Evolutionary conservation across 2,888 invertebrate genomes (phyloP).

Genomic region (Thelaira solivaga): DNA sequence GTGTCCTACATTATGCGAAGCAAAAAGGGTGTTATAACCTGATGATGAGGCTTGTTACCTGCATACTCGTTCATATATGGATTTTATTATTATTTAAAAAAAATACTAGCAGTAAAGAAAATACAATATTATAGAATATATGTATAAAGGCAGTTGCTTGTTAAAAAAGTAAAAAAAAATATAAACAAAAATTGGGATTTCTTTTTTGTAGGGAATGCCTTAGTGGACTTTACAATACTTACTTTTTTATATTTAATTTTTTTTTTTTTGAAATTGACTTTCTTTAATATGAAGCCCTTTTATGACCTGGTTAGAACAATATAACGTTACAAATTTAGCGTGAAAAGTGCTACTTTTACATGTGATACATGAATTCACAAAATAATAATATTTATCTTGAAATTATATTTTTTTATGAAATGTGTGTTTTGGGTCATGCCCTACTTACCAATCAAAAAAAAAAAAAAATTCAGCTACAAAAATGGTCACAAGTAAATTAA

Average conservation of each 20-base stretch:
- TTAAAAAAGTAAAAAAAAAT: no score
- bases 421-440: conserved; percentile 43
- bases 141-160: no score
- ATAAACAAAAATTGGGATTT: neutral
- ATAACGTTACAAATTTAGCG: conserved; percentile 36
- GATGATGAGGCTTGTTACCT: neutral
- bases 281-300: conserved; percentile 33
- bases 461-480: conserved; percentile 12
- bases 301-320: conserved; percentile 42
- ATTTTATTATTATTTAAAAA: no score
- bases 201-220: neutral
- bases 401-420: neutral
- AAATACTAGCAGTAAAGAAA: neutral
- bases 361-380: no score
- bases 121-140: no score
- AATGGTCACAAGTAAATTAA: no score
- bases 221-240: neutral
- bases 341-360: neutral
- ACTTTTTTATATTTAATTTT: no score
- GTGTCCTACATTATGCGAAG: neutral
- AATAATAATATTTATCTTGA: neutral
- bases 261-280: neutral
- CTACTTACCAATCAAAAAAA: conserved; percentile 40
- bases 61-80: no score
- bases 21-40: conserved; percentile 24